A percentile compares a stretch with the other conserved stretches of the same genome.
These are phyloP conservation scores for Zoroaster sp. DNA, from an alignment of 53 echinoderm and acorn worm species.

Conservation along the genomic window DNA sequence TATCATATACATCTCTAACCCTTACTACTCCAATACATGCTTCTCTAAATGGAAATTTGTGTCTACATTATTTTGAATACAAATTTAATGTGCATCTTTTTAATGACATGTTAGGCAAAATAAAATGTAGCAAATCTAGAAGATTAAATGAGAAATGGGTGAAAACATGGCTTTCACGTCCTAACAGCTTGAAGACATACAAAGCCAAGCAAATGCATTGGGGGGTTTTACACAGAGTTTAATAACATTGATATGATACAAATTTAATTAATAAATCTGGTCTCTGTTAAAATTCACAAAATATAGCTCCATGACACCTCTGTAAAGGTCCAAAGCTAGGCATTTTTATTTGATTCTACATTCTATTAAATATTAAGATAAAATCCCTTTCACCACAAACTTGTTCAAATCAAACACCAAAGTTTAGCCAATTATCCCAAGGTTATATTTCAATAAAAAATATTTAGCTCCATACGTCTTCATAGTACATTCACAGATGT, in stretches of 20 bases:
- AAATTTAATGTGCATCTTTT: slow-evolving; percentile 1
- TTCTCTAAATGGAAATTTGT: background rate
- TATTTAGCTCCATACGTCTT: background rate
- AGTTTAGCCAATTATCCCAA: background rate
- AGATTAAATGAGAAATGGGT: no score
- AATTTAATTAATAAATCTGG: background rate
- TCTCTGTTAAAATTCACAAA: background rate
- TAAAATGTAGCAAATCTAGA: no score
- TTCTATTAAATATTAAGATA: background rate
- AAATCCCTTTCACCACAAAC: background rate
- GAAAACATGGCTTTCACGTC: no score
- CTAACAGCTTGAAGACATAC: no score
- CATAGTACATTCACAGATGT: background rate
- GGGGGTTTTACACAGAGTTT: background rate
- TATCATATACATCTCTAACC: background rate
- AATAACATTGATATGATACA: background rate
- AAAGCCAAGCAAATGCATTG: background rate
- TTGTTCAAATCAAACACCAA: background rate
- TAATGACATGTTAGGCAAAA: background rate
- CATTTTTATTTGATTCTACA: background rate
- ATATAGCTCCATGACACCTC: background rate
- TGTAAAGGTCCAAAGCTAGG: background rate
- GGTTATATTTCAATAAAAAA: background rate
- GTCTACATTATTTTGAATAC: background rate
- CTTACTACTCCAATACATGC: background rate